Evolutionary conservation across 2,113 vertebrate species (phyloP).

Genomic region (Callocephalon fimbriatum): DNA sequence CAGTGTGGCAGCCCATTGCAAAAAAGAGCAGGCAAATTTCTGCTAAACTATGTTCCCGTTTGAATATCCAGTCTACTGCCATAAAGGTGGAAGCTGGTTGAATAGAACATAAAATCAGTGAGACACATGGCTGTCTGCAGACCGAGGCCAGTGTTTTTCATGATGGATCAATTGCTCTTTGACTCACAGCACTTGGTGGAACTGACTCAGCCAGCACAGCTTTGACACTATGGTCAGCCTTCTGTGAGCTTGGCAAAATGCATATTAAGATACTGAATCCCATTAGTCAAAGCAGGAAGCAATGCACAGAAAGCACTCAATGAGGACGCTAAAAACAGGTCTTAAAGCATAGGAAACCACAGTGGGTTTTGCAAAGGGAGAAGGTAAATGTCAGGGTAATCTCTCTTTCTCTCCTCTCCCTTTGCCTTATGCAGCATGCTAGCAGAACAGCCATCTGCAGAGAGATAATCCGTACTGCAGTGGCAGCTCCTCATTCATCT

Average conservation of each 20-base stretch:
- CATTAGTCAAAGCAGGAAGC: not conserved
- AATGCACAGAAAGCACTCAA: not conserved
- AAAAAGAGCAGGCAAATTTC: not conserved
- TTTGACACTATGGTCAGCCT: not conserved
- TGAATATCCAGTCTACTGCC: not conserved
- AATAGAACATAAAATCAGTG: not conserved
- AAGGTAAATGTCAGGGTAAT: not conserved
- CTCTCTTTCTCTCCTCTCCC: not conserved
- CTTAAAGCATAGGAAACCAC: not conserved
- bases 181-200: not conserved
- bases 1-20: not conserved
- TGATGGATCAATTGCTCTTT: not conserved
- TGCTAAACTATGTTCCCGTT: not conserved
- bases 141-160: conserved; percentile 15
- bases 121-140: not conserved
- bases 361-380: not conserved
- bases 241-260: conserved; percentile 41
- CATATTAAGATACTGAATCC: conserved; percentile 13
- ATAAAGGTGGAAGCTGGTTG: not conserved
- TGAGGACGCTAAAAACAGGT: not conserved
- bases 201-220: not conserved
- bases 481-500: not conserved
- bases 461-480: not conserved
- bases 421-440: not conserved
- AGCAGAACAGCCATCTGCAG: not conserved